Evolutionary conservation across 1,140 invertebrate genomes (phyloP).

Genomic region (Panulirus ornatus): DNA sequence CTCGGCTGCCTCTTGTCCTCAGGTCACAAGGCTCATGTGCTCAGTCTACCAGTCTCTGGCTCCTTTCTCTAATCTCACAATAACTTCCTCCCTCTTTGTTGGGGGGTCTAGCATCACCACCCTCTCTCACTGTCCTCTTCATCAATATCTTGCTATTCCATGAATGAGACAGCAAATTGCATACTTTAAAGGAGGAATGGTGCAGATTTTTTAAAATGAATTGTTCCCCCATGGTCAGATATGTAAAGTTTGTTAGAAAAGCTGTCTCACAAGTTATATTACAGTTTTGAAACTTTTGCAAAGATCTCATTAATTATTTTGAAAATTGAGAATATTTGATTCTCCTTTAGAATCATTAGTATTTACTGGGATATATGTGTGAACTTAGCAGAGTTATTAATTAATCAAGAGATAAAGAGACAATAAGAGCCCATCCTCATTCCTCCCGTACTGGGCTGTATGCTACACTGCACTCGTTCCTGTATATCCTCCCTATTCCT

Average conservation of each 20-base stretch:
- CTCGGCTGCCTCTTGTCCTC: slow-evolving; percentile 70
- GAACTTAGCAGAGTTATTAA: background rate
- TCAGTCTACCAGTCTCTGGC: slow-evolving; percentile 71
- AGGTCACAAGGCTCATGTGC: slow-evolving; percentile 73
- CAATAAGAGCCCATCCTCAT: slow-evolving; percentile 21
- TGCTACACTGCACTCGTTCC: slow-evolving; percentile 36
- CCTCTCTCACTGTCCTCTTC: slow-evolving; percentile 11
- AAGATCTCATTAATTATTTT: background rate
- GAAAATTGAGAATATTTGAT: background rate
- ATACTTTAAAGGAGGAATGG: slow-evolving; percentile 1
- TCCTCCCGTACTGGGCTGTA: slow-evolving; percentile 18
- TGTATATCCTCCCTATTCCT: slow-evolving; percentile 44
- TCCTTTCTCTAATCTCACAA: slow-evolving; percentile 51
- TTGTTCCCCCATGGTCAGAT: background rate
- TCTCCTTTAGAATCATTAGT: too few relatives aligned
- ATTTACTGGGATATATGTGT: background rate
- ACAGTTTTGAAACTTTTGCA: background rate
- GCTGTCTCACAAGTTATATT: slow-evolving; percentile 25
- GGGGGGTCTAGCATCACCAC: slow-evolving; percentile 1
- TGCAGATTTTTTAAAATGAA: too few relatives aligned
- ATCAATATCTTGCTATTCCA: slow-evolving; percentile 5
- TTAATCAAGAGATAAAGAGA: background rate
- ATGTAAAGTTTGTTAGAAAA: background rate
- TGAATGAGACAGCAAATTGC: slow-evolving; percentile 25
- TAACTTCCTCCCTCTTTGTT: slow-evolving; percentile 15